These are phyloP conservation scores for Henricia sp. DNA, from an alignment of 53 echinoderm and acorn worm species.

Conservation along the genomic window DNA sequence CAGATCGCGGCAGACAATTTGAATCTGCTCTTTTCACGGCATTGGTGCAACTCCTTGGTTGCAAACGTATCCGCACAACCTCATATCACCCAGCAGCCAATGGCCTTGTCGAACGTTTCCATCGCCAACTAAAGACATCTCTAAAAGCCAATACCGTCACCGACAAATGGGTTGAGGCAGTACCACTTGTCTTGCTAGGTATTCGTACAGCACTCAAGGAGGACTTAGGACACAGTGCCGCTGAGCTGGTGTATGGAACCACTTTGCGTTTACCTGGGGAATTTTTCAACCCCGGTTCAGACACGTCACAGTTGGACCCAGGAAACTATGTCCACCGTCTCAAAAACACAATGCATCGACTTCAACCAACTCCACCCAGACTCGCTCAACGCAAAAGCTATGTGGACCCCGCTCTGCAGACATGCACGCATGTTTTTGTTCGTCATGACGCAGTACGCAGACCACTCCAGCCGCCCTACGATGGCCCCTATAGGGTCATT, in stretches of 20 bases:
- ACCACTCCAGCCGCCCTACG: conserved; percentile 41
- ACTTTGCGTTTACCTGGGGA: background rate
- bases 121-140: background rate
- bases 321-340: conserved; percentile 30
- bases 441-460: conserved; percentile 24
- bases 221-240: background rate
- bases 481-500: background rate
- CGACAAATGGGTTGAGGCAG: background rate
- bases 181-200: background rate
- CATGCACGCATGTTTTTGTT: conserved; percentile 48
- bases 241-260: background rate
- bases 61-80: conserved; percentile 31
- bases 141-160: background rate
- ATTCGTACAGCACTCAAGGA: background rate
- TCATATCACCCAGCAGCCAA: conserved; percentile 11
- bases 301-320: background rate
- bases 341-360: background rate
- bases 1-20: conserved; percentile 51
- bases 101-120: background rate
- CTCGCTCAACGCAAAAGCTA: background rate
- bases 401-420: background rate
- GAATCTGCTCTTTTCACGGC: conserved; percentile 21
- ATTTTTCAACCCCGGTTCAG: background rate
- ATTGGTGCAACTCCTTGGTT: conserved; percentile 5
- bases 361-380: background rate